Base-by-base conservation (phyloP, 2,797 vertebrate genomes). In the Adrianichthys oophorus region DNA sequence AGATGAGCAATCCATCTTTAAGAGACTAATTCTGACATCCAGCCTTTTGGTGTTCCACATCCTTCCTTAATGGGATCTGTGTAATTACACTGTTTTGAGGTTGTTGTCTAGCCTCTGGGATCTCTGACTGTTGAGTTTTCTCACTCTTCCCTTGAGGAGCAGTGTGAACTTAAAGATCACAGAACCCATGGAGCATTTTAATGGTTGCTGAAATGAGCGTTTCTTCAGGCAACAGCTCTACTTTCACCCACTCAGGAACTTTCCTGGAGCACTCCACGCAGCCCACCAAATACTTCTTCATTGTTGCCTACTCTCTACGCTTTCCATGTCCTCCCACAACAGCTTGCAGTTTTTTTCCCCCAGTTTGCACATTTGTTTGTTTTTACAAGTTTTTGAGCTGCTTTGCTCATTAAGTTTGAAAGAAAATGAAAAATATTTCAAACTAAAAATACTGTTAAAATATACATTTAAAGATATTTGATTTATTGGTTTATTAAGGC, bases 111-210 rank as follows among this genome's bases (percentile, higher is more conserved):
- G 83, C 85, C 84, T 79, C 69, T 53, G 81, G 86, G 76, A 44
- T 72, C 48, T 52, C 65, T 61, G 52, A 54, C 68, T 74, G 70
- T 61, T 64, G 54, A 62, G 45, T 62, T 78, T 70, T 76, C 65
- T 61, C 16, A 23, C 70, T 64, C 62, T 76, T 4, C 79, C 84
- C 85, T 82, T 47, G 63, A 79, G 82, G 72, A 82, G 51, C 59
- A 66, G 68, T 59, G 73, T 65, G 62, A 82, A 82, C 79, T 70
- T 69, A 57, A 80, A 77, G 74, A 86, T 86, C 81, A 79, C 68
- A 85, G 72, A 70, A 82, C 76, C 81, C 56, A 67, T 77, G 75
- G 73, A 85, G 73, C 62, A 74, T 81, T 84, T 85, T 86, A 88
- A 83, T 85, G 73, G 80, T 60, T 84, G 82, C 73, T 51, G 68